Percentiles rank a stretch among this genome's conserved stretches.
These are phyloP conservation scores for Anableps anableps DNA, from an alignment of 2,797 vertebrate species.

Conservation along the genomic window DNA sequence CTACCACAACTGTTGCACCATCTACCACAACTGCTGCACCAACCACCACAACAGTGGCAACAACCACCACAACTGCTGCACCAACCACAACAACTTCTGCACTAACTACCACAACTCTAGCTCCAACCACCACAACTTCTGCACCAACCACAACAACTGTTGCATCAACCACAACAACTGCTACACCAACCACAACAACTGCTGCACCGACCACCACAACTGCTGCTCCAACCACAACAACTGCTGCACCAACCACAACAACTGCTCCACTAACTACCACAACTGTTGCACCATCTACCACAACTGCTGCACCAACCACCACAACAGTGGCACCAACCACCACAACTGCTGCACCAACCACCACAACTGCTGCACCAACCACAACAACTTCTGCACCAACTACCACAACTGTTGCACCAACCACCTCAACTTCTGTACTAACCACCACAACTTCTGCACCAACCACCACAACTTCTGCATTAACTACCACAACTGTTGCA, in stretches of 20 bases:
- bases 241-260: neutral
- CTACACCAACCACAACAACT: neutral
- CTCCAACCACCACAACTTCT: neutral
- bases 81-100: neutral
- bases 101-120: neutral
- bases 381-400: neutral
- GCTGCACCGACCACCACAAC: neutral
- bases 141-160: neutral
- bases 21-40: neutral
- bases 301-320: neutral
- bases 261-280: neutral
- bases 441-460: neutral
- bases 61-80: neutral
- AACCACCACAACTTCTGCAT: neutral
- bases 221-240: neutral
- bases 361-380: neutral
- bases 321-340: neutral
- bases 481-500: fast-evolving
- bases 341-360: neutral
- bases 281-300: neutral
- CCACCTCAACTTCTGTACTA: neutral
- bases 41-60: neutral
- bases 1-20: neutral
- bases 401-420: neutral
- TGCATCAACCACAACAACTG: neutral